Evolutionary conservation across 2,113 vertebrate species (phyloP).

Genomic region (Parotia lawesii): DNA sequence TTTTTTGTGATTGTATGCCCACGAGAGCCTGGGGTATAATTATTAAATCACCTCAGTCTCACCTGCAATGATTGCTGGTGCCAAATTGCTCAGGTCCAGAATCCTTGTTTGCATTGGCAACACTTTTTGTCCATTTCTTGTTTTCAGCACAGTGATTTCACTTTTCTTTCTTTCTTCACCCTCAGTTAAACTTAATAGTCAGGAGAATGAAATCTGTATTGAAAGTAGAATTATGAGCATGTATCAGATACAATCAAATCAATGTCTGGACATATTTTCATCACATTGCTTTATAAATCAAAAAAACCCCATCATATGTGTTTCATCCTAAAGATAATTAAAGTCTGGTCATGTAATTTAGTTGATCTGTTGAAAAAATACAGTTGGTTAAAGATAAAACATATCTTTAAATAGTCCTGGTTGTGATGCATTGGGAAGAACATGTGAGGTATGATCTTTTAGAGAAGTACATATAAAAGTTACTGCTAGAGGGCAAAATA

Average conservation of each 20-base stretch:
- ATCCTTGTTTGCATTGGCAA: neutral
- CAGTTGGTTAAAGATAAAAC: accelerated
- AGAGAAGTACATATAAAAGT: neutral
- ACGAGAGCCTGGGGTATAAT: neutral
- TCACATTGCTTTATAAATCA: neutral
- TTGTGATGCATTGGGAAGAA: neutral
- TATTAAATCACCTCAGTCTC: neutral
- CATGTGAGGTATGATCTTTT: neutral
- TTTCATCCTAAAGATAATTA: neutral
- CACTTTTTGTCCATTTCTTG: neutral
- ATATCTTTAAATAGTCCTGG: neutral
- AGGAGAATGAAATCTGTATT: neutral
- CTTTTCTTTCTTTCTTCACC: neutral
- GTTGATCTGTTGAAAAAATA: neutral
- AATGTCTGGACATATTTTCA: neutral
- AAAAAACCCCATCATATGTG: accelerated
- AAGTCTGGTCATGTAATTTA: neutral
- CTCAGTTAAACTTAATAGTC: neutral
- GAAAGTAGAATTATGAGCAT: neutral
- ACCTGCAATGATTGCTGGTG: neutral
- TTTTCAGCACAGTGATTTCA: neutral
- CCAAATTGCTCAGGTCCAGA: neutral
- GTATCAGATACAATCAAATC: neutral
- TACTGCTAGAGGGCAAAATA: neutral
- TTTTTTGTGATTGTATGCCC: neutral